Evolutionary conservation across 2,113 vertebrate genomes (phyloP).

Genomic region (Corythornis cristatus): DNA sequence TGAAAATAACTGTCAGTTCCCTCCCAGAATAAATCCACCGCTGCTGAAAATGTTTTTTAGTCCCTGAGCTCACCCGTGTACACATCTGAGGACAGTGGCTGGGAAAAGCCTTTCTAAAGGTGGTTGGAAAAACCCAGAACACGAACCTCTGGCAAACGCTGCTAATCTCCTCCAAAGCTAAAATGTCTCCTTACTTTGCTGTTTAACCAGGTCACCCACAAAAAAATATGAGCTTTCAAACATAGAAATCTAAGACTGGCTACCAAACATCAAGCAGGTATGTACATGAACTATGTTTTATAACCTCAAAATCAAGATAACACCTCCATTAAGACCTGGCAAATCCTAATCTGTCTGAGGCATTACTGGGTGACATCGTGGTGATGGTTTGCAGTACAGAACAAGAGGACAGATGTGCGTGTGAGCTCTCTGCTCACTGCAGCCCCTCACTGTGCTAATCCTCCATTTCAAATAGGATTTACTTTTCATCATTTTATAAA

Average conservation of each 20-base stretch:
- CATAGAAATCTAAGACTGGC: background rate
- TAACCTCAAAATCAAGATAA: background rate
- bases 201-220: background rate
- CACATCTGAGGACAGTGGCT: background rate
- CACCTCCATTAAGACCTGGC: background rate
- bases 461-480: slow-evolving; percentile 28
- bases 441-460: background rate
- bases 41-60: background rate
- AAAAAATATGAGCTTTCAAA: background rate
- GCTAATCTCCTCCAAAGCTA: background rate
- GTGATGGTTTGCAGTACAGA: background rate
- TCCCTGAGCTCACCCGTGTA: background rate
- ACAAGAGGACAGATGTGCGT: background rate
- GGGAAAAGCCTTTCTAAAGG: background rate
- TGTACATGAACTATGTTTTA: background rate
- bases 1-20: background rate
- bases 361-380: background rate
- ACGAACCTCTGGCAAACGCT: background rate
- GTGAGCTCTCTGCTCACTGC: background rate
- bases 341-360: background rate
- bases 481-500: slow-evolving; percentile 21
- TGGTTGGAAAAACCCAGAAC: background rate
- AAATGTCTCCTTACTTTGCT: background rate
- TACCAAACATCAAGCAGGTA: background rate
- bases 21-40: background rate